phyloP scores from a whole-genome alignment of 2,888 invertebrate species.

The Charanyca ferruginea region DNA sequence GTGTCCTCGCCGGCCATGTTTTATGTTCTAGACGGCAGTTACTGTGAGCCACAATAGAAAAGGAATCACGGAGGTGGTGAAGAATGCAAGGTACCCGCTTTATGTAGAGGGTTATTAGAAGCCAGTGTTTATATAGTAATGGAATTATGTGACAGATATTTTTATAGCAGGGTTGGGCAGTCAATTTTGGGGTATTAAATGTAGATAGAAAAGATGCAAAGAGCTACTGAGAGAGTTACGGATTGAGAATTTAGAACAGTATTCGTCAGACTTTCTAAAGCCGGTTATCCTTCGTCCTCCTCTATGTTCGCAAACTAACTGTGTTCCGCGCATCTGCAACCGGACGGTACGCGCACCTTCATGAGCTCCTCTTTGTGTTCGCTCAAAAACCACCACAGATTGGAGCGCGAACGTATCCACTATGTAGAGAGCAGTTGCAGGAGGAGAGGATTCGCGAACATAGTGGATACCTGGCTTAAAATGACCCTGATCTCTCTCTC shows the following conservation, averaged over 20 bases:
- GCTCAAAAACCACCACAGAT: too few relatives aligned
- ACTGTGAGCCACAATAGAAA: slow-evolving; percentile 63
- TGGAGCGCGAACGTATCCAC: too few relatives aligned
- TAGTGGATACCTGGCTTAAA: too few relatives aligned
- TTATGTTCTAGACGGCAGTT: slow-evolving; percentile 72
- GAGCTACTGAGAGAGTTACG: neutral
- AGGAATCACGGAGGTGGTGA: slow-evolving; percentile 61
- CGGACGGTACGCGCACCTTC: too few relatives aligned
- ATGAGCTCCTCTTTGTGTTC: too few relatives aligned
- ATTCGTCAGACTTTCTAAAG: neutral
- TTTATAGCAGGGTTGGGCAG: slow-evolving; percentile 13
- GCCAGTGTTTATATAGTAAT: slow-evolving; percentile 45
- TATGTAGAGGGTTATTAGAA: slow-evolving; percentile 41
- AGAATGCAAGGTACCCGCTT: slow-evolving; percentile 49
- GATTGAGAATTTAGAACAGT: neutral
- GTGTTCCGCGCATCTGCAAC: too few relatives aligned
- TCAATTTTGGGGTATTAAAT: slow-evolving; percentile 15
- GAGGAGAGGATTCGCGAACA: too few relatives aligned
- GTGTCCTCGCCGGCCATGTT: slow-evolving; percentile 81
- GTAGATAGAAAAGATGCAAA: neutral
- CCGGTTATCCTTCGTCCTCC: too few relatives aligned
- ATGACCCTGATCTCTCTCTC: too few relatives aligned
- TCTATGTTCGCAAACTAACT: too few relatives aligned
- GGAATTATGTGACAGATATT: slow-evolving; percentile 27
- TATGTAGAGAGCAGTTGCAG: too few relatives aligned